phyloP scores from a whole-genome alignment of 2,113 vertebrate genomes.

The Chionomys nivalis region DNA sequence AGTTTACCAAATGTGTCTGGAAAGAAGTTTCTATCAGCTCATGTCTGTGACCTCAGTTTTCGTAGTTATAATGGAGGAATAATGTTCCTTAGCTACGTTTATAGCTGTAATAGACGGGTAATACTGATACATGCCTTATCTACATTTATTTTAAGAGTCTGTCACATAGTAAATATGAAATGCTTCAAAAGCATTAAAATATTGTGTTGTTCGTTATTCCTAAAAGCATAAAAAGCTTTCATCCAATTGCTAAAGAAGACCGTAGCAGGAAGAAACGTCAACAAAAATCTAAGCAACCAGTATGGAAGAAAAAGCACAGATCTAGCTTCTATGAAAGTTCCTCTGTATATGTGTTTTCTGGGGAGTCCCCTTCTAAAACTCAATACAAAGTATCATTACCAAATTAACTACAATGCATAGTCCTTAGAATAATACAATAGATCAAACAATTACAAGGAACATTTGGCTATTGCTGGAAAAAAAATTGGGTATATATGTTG shows the following conservation, averaged over 20 bases:
- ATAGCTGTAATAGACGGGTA: neutral
- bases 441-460: neutral
- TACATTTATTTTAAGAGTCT: neutral
- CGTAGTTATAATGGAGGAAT: neutral
- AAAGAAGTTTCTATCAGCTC: neutral
- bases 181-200: slow-evolving; percentile 21
- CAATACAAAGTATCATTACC: neutral
- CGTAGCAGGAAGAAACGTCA: neutral
- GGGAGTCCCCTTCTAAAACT: neutral
- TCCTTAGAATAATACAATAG: neutral
- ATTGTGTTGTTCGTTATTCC: neutral
- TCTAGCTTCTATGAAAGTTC: neutral
- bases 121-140: neutral
- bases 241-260: neutral
- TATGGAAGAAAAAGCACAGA: neutral
- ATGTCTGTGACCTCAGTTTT: neutral
- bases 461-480: neutral
- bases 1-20: neutral
- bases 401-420: neutral
- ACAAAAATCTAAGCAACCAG: neutral
- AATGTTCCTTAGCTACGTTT: neutral
- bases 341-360: neutral
- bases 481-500: neutral
- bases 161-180: neutral
- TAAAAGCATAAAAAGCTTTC: neutral